A percentile compares a stretch with the other conserved stretches of the same genome.
phyloP scores from a whole-genome alignment of 1,140 invertebrate species.

The Penaeus indicus region DNA sequence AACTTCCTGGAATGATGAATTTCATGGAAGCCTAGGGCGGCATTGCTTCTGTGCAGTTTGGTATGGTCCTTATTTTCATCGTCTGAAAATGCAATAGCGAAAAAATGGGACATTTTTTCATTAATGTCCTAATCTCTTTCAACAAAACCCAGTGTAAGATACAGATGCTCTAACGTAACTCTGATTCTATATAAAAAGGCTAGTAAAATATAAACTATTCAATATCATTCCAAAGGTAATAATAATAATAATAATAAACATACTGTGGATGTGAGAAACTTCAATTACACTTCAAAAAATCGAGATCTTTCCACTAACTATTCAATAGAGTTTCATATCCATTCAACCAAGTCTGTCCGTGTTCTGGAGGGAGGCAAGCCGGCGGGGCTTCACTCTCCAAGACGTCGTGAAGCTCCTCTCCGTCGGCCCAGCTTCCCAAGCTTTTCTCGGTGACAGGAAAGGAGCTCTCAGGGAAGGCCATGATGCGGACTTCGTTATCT shows the following conservation, averaged over 20 bases:
- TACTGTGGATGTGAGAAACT: too few species aligned
- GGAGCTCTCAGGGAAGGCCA: conserved; percentile 76
- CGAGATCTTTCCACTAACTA: background rate
- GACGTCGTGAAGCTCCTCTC: conserved; percentile 77
- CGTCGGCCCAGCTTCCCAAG: conserved; percentile 75
- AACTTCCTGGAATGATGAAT: conserved; percentile 73
- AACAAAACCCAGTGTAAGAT: too few species aligned
- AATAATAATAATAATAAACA: too few species aligned
- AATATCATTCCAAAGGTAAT: too few species aligned
- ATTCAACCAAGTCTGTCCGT: conserved; percentile 74
- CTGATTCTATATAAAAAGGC: too few species aligned
- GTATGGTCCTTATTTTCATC: conserved; percentile 69
- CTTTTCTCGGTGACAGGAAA: conserved; percentile 75
- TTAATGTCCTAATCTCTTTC: too few species aligned
- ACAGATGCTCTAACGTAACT: too few species aligned
- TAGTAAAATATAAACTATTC: too few species aligned
- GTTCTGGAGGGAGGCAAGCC: conserved; percentile 77
- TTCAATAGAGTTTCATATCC: background rate
- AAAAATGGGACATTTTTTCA: background rate
- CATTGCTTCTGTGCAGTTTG: conserved; percentile 81
- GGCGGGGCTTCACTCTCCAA: conserved; percentile 72
- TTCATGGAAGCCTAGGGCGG: conserved; percentile 82
- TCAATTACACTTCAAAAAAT: too few species aligned
- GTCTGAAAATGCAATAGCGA: conserved; percentile 57
- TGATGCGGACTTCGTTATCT: conserved; percentile 82